Percentiles rank a stretch among this genome's conserved stretches.
These are phyloP conservation scores for Unio pictorum DNA, from an alignment of 2,888 invertebrate species.

Conservation along the genomic window DNA sequence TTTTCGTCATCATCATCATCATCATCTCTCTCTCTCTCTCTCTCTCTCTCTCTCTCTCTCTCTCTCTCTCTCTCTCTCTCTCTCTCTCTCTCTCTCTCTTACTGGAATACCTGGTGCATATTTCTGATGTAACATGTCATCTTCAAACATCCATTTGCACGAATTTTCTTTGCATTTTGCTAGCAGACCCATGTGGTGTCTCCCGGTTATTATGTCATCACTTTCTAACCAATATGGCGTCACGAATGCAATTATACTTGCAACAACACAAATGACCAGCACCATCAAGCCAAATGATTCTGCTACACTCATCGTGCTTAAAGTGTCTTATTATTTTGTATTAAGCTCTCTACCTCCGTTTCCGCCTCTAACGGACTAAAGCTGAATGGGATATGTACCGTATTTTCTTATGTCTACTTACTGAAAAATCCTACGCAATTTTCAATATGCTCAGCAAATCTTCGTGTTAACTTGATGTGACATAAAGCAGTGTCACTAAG, in stretches of 20 bases:
- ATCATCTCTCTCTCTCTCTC: too few relatives aligned
- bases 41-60: too few relatives aligned
- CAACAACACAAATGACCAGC: conserved; percentile 54
- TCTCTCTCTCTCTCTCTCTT: conserved; percentile 11
- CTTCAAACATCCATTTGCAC: conserved; percentile 52
- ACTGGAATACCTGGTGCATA: conserved; percentile 22
- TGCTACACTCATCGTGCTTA: conserved; percentile 5
- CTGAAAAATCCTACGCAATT: too few relatives aligned
- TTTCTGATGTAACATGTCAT: conserved; percentile 6
- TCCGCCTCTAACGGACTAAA: too few relatives aligned
- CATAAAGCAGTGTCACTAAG: too few relatives aligned
- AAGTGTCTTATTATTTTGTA: too few relatives aligned
- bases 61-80: conserved; percentile 4
- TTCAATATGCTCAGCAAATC: too few relatives aligned
- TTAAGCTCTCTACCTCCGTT: too few relatives aligned
- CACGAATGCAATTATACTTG: conserved; percentile 49
- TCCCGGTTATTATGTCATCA: conserved; percentile 9
- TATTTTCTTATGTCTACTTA: too few relatives aligned
- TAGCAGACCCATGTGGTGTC: conserved; percentile 45
- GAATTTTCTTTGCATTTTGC: conserved; percentile 36
- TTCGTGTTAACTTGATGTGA: too few relatives aligned
- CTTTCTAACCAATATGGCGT: conserved; percentile 52
- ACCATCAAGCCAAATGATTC: conserved; percentile 49
- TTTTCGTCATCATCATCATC: too few relatives aligned
- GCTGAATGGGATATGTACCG: too few relatives aligned